Evolutionary conservation across 2,797 vertebrate species (phyloP), one percentile per base, ranked within the genome.

Genomic region (Sebastes taczanowskii): DNA sequence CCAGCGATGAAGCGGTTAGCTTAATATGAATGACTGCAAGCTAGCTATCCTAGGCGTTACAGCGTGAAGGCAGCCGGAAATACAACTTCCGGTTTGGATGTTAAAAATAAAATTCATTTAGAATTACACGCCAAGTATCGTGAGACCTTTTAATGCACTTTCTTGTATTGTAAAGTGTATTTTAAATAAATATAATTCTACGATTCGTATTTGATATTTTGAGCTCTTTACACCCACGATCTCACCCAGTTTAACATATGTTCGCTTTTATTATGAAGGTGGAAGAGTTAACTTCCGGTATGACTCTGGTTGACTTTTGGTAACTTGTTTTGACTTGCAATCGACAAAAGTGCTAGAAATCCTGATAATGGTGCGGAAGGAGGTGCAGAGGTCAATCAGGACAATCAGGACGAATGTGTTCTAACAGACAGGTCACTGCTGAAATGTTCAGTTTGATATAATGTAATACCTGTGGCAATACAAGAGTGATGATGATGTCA

Each of bases 331-430:
- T 18, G 23, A 27, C 7, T 60, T 61, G 16, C 22, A 32, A 71
- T 86, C 78, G 76, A 82, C 81, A 11, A 38, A 87, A 68, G 5
- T 11, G 22, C 27, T 27, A 27, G 34, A 72, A 63, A 61, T 27
- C 25, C 3, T 13, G 4, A 71, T 80, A 91, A 92, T 92, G 90
- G 71, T 77, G 80, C 58, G 46, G 84, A 66, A 52, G 14, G 25
- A 78, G 14, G 38, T 58, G 8, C 20, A 59, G 89, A 46, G 42
- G 42, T 46, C 42, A 46, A 69, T 71, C 82, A 86, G 93, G 94
- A 93, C 93, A 94, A 71, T 70, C 82, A 86, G 93, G 94, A 93
- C 91, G 83, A 92, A 87, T 53, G 60, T 49, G 6, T 22, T 16
- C 34, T 13, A 52, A 3, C 13, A 6, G 10, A 38, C 6, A 6